Base-by-base conservation (phyloP, 2,888 invertebrate species). In the Folsomia candida region DNA sequence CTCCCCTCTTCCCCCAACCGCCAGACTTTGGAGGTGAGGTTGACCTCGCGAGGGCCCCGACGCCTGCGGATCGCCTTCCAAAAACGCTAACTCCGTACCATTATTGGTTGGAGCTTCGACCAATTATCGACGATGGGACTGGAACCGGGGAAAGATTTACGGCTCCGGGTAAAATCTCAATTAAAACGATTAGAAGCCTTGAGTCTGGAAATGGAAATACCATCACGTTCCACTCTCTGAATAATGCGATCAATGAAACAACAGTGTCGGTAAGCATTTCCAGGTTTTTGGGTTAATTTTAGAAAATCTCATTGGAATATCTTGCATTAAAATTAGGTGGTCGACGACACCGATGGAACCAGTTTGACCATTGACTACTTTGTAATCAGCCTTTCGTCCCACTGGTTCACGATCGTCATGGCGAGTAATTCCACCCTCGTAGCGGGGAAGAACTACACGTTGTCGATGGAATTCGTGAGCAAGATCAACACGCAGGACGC, bases 91-190 rank as follows among this genome's bases (percentile, higher is more conserved):
- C 69, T n/a, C 76, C 76, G 2, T 37, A 62, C 9, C 60, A 60
- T 20, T 73, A 73, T 24, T 58, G 65, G 1, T 37, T 76, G n/a
- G 62, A 67, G 51, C 67, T 76, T 20, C 69, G 70, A 18, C 73
- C 73, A 18, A 70, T 72, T 58, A 37, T 76, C 29, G 73, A 73
- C n/a, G 67, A 66, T 14, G 51, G 51, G 0, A 60, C 28, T 4
- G 69, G 57, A 6, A 24, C 6, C 26, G 71, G 67, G 1, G 47
- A 54, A 1, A 57, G 62, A 27, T 76, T 63, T 18, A 76, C 76
- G 18, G 74, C 74, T 58, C 74, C 74, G 18, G 76, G 76, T 20
- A 69, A 72, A 51, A 65, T 74, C 2, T n/a, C n/a, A n/a, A 51
- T 54, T 27, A 74, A 72, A n/a, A 24, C 51, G 37, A 69, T 71